Evolutionary conservation across 2,888 invertebrate species (phyloP).

Genomic region (Eupithecia inturbata): DNA sequence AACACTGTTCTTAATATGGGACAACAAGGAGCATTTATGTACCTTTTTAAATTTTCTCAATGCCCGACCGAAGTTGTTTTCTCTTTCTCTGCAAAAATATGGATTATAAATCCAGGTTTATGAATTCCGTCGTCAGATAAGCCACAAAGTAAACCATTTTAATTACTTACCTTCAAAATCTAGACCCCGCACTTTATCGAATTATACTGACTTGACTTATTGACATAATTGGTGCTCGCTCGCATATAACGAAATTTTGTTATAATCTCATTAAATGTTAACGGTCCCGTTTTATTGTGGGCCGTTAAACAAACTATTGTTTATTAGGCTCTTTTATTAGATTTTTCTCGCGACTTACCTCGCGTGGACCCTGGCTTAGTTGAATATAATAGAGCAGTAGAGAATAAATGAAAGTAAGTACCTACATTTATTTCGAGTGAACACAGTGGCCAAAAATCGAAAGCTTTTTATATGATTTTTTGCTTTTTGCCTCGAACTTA

Average conservation of each 20-base stretch:
- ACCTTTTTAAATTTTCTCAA: no score
- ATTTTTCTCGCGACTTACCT: neutral
- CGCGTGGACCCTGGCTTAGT: neutral
- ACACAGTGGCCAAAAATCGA: no score
- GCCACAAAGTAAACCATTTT: neutral
- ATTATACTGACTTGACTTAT: slow-evolving; percentile 40
- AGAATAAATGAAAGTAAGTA: no score
- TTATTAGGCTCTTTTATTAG: neutral
- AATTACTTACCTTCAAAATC: neutral
- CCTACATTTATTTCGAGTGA: no score
- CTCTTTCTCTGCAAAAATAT: neutral
- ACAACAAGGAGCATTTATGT: neutral
- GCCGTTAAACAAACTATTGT: slow-evolving; percentile 36
- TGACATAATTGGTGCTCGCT: slow-evolving; percentile 37
- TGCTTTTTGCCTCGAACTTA: no score
- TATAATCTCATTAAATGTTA: slow-evolving; percentile 48
- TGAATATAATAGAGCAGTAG: neutral
- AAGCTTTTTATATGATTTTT: no score
- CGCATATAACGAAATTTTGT: slow-evolving; percentile 42
- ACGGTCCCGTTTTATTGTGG: slow-evolving; percentile 29
- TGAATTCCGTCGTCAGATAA: neutral
- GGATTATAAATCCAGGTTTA: neutral
- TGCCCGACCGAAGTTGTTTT: neutral
- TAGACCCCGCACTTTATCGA: slow-evolving; percentile 30
- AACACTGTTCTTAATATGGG: neutral